Conservation (phyloP, 1,140 invertebrate genomes). For the Tribolium madens region DNA sequence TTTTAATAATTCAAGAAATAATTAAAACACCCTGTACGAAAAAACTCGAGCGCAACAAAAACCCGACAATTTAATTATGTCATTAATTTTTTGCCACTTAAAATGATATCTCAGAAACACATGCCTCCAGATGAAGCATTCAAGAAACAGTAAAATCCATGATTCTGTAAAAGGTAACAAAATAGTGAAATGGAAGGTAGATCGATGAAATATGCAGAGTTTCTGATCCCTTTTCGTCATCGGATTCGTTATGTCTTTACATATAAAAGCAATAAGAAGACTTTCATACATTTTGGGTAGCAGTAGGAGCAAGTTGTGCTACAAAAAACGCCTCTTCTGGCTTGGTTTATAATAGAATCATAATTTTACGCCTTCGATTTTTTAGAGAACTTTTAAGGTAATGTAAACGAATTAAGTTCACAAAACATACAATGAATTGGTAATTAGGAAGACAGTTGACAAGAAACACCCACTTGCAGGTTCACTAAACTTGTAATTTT, state of each 20-base stretch:
- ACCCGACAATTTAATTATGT: no score
- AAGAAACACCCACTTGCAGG: background rate
- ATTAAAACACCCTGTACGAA: no score
- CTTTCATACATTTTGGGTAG: conserved; percentile 6
- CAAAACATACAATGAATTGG: background rate
- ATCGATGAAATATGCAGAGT: conserved; percentile 8
- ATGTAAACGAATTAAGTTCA: background rate
- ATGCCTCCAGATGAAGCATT: background rate
- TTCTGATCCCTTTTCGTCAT: conserved; percentile 17
- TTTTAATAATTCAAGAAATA: no score
- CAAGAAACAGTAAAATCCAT: background rate
- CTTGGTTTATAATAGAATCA: conserved; percentile 4
- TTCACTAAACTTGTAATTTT: background rate
- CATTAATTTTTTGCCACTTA: no score
- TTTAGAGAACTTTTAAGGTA: conserved; percentile 30
- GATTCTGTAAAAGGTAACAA: background rate
- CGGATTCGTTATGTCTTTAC: conserved; percentile 23
- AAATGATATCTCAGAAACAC: no score
- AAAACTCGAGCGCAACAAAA: no score
- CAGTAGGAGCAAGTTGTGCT: conserved; percentile 9
- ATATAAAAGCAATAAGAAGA: conserved; percentile 32
- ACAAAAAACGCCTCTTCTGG: conserved; percentile 22
- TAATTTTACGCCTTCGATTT: conserved; percentile 35
- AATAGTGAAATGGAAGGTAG: background rate
- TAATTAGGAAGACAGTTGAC: background rate